Conservation (phyloP, 2,888 invertebrate species). For the Dryobotodes eremita region DNA sequence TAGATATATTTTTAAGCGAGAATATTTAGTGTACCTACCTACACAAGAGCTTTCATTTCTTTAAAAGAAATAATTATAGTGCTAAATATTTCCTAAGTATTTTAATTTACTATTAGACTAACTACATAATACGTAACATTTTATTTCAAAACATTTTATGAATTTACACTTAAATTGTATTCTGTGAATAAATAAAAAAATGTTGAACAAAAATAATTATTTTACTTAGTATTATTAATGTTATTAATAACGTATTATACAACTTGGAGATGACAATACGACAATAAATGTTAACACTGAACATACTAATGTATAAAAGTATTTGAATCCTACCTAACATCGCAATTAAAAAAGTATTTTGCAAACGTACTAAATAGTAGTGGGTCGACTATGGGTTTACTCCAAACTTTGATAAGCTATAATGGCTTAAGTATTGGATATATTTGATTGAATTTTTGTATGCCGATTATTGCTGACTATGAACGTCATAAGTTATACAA, state of each 20-base stretch:
- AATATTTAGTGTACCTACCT: not conserved
- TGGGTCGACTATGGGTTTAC: no score
- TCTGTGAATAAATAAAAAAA: slow-evolving; percentile 6
- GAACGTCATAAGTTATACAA: no score
- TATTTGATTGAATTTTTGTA: no score
- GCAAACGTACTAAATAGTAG: no score
- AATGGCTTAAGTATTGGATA: no score
- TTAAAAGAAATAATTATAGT: not conserved
- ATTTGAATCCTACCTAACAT: no score
- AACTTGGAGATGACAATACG: no score
- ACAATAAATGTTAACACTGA: no score
- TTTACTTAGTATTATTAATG: slow-evolving; percentile 15
- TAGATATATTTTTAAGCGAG: not conserved
- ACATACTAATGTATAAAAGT: no score
- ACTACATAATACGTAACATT: not conserved
- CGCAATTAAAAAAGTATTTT: no score
- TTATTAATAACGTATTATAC: slow-evolving; percentile 20
- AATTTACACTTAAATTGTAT: not conserved
- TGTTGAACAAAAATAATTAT: not conserved
- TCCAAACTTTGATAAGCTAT: no score
- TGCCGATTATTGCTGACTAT: no score
- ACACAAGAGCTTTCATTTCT: slow-evolving; percentile 3
- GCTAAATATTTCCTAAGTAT: not conserved
- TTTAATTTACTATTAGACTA: slow-evolving; percentile 24
- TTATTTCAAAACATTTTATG: not conserved